Base-by-base conservation (phyloP, 2,888 invertebrate species). In the Coleophora deauratella region DNA sequence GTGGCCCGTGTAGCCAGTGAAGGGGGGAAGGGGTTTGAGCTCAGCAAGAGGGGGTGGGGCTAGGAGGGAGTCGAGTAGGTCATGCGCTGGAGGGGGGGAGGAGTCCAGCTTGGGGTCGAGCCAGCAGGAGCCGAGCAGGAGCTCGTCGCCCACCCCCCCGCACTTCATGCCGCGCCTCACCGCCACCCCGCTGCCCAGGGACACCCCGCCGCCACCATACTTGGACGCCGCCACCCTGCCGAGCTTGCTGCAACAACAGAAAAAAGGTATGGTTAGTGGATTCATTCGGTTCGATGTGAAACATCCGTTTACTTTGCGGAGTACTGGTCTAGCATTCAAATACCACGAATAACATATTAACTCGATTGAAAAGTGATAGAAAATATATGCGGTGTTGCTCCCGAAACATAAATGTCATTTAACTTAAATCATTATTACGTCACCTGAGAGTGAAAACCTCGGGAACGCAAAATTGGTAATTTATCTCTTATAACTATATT, bases 1-100 rank as follows among this genome's bases (percentile, higher is more conserved):
- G 60, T 95, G 93, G 1, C 93, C 93, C 12, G 95, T 94, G 76
- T 94, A 94, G 27, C 92, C 93, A 35, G 94, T 93, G 72, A 95
- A 95, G 4, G 96, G 95, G 3, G 95, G 95, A 54, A 96, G 82
- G 9, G 84, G 82, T 66, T 95, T 96, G 49, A 95, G 86, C 64
- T 96, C 96, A 30, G 95, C 93, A 47, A 95, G 86, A 38, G 90
- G 91, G 35, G 89, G 87, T 33, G 89, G 89, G 33, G 88, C 86
- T 33, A 90, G 88, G 27, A 88, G 82, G 13, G 89, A 91, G 73
- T 94, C 93, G 62, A 94, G 88, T 21, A 91, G 91, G 64, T 94
- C 93, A 69, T 75, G 87, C 74, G 72, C 87, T 54, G 72, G 59
- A 46, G 72, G 73, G 40, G 82, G 63, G 59, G 66, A 71, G 52